Evolutionary conservation across 2,113 vertebrate genomes (phyloP).

Genomic region (Redunca redunca): DNA sequence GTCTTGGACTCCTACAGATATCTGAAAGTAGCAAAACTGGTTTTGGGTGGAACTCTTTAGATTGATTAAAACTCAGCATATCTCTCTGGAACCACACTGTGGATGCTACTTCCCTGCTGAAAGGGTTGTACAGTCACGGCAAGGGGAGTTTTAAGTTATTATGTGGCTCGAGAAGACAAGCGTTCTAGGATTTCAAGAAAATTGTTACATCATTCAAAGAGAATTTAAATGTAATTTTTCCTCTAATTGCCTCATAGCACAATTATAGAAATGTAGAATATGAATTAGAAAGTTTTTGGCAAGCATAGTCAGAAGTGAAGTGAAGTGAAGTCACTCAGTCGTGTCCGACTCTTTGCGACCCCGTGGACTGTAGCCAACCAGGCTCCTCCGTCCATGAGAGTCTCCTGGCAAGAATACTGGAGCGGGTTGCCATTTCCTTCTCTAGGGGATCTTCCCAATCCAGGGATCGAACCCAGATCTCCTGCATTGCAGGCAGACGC

Average conservation of each 20-base stretch:
- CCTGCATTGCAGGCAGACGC: no score
- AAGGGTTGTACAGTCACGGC: background rate
- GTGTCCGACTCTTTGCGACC: accelerated
- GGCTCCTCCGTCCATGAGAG: no score
- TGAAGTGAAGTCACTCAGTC: no score
- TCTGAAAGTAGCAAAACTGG: background rate
- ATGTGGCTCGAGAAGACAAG: background rate
- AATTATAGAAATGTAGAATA: background rate
- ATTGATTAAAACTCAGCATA: background rate
- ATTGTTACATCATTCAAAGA: background rate
- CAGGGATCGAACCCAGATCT: no score
- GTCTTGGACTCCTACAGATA: background rate
- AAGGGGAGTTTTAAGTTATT: background rate
- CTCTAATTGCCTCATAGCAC: background rate
- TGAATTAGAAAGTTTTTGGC: background rate
- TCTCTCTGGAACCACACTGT: background rate
- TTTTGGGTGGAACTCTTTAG: background rate
- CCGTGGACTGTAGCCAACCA: no score
- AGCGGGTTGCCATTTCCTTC: no score
- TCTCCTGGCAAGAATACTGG: no score
- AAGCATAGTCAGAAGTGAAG: background rate
- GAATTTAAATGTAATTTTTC: background rate
- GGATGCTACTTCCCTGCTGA: background rate
- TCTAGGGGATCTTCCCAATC: no score
- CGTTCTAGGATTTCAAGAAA: background rate